Conservation (phyloP, 2,113 vertebrate genomes). For the Ictalurus furcatus region DNA sequence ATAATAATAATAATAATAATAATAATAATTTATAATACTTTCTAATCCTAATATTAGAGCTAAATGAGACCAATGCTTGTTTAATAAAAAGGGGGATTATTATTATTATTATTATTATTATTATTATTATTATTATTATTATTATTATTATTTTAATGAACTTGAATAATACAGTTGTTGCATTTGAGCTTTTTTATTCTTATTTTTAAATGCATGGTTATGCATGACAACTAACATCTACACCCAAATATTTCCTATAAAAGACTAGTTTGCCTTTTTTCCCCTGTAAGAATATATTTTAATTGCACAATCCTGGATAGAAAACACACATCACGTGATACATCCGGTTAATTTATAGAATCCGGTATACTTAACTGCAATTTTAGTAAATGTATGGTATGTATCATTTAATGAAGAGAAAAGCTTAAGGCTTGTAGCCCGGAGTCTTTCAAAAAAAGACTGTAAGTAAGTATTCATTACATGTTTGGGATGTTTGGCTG, state of each 20-base stretch:
- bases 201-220: not conserved
- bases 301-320: not conserved
- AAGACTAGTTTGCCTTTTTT: too few relatives aligned
- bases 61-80: not conserved
- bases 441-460: not conserved
- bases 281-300: not conserved
- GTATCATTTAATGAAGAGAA: not conserved
- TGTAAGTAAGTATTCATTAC: not conserved
- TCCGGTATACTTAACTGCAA: not conserved
- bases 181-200: too few relatives aligned
- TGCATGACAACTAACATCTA: not conserved
- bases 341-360: too few relatives aligned
- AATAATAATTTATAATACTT: not conserved
- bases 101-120: too few relatives aligned
- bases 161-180: not conserved
- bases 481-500: not conserved
- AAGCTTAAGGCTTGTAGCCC: not conserved
- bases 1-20: too few relatives aligned
- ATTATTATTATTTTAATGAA: too few relatives aligned
- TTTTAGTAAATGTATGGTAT: not conserved
- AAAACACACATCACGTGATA: not conserved
- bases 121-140: too few relatives aligned
- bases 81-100: not conserved
- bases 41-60: not conserved
- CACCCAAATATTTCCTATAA: not conserved